These are phyloP conservation scores for Tethea ocularis DNA, from an alignment of 2,888 invertebrate genomes.

Conservation along the genomic window DNA sequence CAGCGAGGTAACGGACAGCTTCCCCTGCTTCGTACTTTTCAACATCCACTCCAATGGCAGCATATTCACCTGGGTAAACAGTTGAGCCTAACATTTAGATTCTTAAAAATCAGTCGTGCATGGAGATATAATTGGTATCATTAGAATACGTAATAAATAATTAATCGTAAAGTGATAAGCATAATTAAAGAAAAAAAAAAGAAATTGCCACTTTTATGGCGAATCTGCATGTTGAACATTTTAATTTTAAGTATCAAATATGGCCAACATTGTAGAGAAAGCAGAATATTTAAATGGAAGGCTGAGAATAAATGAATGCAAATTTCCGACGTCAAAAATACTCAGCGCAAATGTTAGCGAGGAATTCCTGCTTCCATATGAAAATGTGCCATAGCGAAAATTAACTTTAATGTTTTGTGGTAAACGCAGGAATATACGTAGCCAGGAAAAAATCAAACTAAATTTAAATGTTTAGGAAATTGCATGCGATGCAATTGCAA, in stretches of 20 bases:
- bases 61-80: slow-evolving; percentile 90
- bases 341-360: slow-evolving; percentile 5
- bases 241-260: slow-evolving; percentile 3
- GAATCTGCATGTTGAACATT: background rate
- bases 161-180: too few relatives aligned
- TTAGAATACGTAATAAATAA: too few relatives aligned
- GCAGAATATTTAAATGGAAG: background rate
- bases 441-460: background rate
- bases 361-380: background rate
- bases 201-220: background rate
- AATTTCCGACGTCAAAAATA: background rate
- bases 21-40: slow-evolving; percentile 92
- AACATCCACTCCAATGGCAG: slow-evolving; percentile 95
- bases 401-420: background rate
- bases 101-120: too few relatives aligned
- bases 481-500: too few relatives aligned
- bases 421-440: background rate
- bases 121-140: too few relatives aligned
- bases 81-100: too few relatives aligned
- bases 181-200: background rate
- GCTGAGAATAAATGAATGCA: background rate
- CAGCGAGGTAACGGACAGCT: slow-evolving; percentile 91
- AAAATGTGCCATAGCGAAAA: background rate
- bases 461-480: background rate
- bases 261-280: background rate